Conservation (phyloP, 1,140 invertebrate genomes). For the Achroia grisella region DNA sequence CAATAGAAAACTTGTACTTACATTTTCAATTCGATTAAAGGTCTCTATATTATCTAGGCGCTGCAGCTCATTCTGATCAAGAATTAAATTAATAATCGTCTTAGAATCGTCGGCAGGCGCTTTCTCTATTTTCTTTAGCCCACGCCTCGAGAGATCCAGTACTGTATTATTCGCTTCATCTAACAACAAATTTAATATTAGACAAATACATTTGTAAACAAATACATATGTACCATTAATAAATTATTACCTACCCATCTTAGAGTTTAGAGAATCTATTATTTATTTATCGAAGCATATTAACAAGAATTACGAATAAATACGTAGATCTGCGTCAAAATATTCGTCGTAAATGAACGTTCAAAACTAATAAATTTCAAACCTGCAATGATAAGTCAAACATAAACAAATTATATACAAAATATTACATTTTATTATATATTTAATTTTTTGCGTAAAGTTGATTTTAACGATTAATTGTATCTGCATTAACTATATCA, state of each 20-base stretch:
- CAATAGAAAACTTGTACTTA: conserved; percentile 52
- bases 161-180: conserved; percentile 59
- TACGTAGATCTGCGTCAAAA: conserved; percentile 46
- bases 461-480: neutral
- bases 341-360: conserved; percentile 34
- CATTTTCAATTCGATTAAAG: conserved; percentile 86
- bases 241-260: conserved; percentile 43
- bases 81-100: conserved; percentile 82
- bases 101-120: conserved; percentile 77
- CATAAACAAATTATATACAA: too few species aligned
- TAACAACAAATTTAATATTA: conserved; percentile 20
- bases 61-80: conserved; percentile 91
- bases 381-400: too few species aligned
- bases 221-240: too few species aligned
- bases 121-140: conserved; percentile 83
- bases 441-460: neutral
- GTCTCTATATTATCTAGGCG: conserved; percentile 90
- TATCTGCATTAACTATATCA: too few species aligned
- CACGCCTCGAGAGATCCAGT: conserved; percentile 80
- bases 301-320: conserved; percentile 19
- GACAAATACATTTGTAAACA: neutral
- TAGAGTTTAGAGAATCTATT: conserved; percentile 39
- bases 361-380: conserved; percentile 13
- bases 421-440: neutral
- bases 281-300: conserved; percentile 32